These are phyloP conservation scores for Prenolepis imparis DNA, from an alignment of 2,888 invertebrate genomes.

Conservation along the genomic window DNA sequence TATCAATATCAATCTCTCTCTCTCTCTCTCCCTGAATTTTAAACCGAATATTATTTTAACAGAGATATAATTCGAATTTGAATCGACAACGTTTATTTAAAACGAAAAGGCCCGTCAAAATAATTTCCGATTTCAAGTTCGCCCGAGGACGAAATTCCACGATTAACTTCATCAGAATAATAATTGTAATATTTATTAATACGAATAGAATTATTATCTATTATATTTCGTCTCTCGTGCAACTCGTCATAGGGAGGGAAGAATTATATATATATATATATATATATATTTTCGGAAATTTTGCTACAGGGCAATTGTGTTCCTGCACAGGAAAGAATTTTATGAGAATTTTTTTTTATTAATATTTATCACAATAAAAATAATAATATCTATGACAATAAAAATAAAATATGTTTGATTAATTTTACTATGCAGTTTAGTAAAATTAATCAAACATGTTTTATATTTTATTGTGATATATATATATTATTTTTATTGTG, in stretches of 20 bases:
- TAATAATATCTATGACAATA: too few species aligned
- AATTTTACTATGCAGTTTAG: too few species aligned
- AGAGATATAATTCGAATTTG: neutral
- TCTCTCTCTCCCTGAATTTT: neutral
- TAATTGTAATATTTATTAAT: neutral
- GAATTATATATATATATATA: too few species aligned
- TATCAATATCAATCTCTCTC: too few species aligned
- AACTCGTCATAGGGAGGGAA: neutral
- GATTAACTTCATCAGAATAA: neutral
- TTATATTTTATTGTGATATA: too few species aligned
- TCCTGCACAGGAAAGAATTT: too few species aligned
- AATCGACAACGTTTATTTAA: neutral
- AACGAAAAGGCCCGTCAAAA: neutral
- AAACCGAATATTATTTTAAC: neutral
- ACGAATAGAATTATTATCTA: neutral
- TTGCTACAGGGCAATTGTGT: neutral
- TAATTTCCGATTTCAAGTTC: neutral
- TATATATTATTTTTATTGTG: too few species aligned
- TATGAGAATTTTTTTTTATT: too few species aligned
- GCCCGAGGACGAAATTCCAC: neutral
- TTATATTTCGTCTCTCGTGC: neutral
- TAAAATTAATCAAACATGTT: too few species aligned
- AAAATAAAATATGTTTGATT: too few species aligned
- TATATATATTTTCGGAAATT: neutral
- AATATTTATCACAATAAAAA: too few species aligned